phyloP scores from a whole-genome alignment of 1,140 invertebrate genomes.

The Bicyclus anynana region DNA sequence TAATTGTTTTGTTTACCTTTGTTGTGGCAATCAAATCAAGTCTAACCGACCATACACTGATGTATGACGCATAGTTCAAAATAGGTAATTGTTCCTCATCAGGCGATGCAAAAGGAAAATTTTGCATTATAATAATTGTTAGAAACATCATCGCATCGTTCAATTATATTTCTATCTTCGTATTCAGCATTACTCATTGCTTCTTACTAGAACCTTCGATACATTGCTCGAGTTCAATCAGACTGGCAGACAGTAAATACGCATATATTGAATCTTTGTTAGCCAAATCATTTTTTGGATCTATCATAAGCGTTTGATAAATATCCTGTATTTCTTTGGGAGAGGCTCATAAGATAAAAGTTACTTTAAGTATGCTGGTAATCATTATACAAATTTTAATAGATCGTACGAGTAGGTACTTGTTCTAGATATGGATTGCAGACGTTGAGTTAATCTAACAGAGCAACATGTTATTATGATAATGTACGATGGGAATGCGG shows the following conservation, averaged over 20 bases:
- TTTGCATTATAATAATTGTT: not conserved
- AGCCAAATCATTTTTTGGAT: not conserved
- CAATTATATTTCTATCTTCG: not conserved
- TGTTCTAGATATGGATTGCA: not conserved
- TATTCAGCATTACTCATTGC: not conserved
- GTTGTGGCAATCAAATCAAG: not conserved
- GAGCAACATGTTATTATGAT: not conserved
- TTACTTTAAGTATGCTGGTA: not conserved
- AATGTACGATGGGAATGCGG: slow-evolving; percentile 18
- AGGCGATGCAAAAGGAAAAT: not conserved
- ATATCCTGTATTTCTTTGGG: not conserved
- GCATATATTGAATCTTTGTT: not conserved
- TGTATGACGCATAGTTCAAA: not conserved
- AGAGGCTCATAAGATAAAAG: not conserved
- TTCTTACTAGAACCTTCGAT: slow-evolving; percentile 3
- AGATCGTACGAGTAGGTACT: no score
- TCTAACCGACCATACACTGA: no score
- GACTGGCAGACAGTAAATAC: not conserved
- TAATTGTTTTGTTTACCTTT: slow-evolving; percentile 1
- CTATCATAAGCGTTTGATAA: not conserved
- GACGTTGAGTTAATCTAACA: not conserved
- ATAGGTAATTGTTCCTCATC: not conserved
- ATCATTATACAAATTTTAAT: no score
- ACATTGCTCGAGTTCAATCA: not conserved
- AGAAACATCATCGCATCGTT: not conserved